phyloP scores from a whole-genome alignment of 2,888 invertebrate genomes.

The Marronus borbonicus region DNA sequence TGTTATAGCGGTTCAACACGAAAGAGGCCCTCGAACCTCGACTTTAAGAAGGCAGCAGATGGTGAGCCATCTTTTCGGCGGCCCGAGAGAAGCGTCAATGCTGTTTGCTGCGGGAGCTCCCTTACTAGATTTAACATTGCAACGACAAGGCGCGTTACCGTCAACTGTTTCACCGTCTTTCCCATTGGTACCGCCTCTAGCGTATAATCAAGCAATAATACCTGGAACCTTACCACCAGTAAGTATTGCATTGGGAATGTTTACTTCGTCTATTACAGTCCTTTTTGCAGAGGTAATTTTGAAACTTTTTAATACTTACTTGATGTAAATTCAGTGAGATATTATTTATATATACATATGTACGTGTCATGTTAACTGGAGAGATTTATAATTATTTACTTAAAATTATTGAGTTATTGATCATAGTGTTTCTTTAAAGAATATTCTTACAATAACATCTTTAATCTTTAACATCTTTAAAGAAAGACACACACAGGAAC shows the following conservation, averaged over 20 bases:
- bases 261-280: no score
- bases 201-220: slow-evolving; percentile 65
- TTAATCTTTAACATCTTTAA: no score
- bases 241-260: not conserved
- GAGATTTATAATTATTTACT: no score
- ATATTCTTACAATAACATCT: no score
- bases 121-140: slow-evolving; percentile 72
- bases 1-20: slow-evolving; percentile 95
- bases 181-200: slow-evolving; percentile 62
- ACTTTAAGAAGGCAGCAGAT: slow-evolving; percentile 96
- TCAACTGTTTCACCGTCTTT: slow-evolving; percentile 63
- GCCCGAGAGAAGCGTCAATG: slow-evolving; percentile 68
- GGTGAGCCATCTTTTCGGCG: slow-evolving; percentile 84
- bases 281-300: no score
- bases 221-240: slow-evolving; percentile 49
- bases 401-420: no score
- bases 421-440: no score
- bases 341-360: no score
- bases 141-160: slow-evolving; percentile 63
- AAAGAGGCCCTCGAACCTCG: slow-evolving; percentile 96
- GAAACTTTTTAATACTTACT: no score
- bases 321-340: no score
- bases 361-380: no score
- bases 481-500: no score
- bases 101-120: slow-evolving; percentile 63